These are phyloP conservation scores for Nycticebus coucang DNA, from an alignment of 2,113 vertebrate species.

Conservation along the genomic window DNA sequence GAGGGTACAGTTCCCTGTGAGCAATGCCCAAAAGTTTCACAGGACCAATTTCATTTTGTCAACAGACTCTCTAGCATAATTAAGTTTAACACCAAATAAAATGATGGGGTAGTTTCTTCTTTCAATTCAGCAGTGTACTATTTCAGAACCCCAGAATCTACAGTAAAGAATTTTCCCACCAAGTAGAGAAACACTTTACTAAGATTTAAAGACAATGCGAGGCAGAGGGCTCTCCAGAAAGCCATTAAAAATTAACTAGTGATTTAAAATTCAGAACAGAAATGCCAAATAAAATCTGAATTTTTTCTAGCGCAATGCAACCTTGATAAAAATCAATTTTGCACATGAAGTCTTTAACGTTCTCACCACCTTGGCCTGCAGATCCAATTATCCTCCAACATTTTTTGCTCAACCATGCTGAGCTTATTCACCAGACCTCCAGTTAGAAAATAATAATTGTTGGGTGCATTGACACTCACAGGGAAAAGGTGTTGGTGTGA, in stretches of 20 bases:
- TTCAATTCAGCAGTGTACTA: not conserved
- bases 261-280: slow-evolving; percentile 67
- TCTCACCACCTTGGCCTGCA: slow-evolving; percentile 78
- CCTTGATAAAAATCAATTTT: slow-evolving; percentile 80
- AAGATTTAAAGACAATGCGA: slow-evolving; percentile 72
- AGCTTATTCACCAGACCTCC: slow-evolving; percentile 82
- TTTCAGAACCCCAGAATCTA: slow-evolving; percentile 51
- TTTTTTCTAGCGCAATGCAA: slow-evolving; percentile 69
- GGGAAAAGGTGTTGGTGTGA: slow-evolving; percentile 76
- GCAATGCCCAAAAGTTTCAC: not conserved
- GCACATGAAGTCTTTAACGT: slow-evolving; percentile 72
- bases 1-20: not conserved
- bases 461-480: slow-evolving; percentile 76
- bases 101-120: not conserved
- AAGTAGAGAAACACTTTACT: slow-evolving; percentile 63
- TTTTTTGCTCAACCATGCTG: slow-evolving; percentile 85
- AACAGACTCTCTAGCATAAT: slow-evolving; percentile 32
- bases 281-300: slow-evolving; percentile 64
- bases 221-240: slow-evolving; percentile 43
- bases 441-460: slow-evolving; percentile 85
- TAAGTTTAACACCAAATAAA: slow-evolving; percentile 45
- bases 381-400: slow-evolving; percentile 85
- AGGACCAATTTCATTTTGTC: not conserved
- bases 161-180: slow-evolving; percentile 50
- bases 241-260: slow-evolving; percentile 57